Evolutionary conservation across 2,888 invertebrate species (phyloP), one percentile per base, ranked within the genome.

Genomic region (Cheilosia scutellata): DNA sequence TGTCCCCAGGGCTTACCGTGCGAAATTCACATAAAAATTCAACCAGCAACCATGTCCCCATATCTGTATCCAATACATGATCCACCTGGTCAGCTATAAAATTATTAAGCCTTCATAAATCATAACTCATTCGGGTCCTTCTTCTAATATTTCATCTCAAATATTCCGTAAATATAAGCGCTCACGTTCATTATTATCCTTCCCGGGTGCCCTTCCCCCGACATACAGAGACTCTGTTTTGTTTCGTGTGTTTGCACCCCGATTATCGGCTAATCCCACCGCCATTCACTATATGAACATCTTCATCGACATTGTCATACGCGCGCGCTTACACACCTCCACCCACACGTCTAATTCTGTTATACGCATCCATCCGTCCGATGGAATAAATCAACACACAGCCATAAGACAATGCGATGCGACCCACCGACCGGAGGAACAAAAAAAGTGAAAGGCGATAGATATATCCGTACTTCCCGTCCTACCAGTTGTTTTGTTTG

Each of bases 91-190:
- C 70, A 79, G 53, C 74, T 63, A 84, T 75, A 79, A 75, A 65
- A 84, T 70, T 79, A 84, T 84, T 84, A 80, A 84, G 80, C 70
- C 47, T 70, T 70, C 47, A 84, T 80, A 75, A 84, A 70, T 80
- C 84, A 79, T 80, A 75, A 84, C 75, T 80, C 84, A 79, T 79
- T 71, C 58, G 53, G 51, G 63, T 79, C 53, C 70, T 55, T 79
- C 44, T 65, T 79, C 44, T 65, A 58, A 84, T 84, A 84, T 53
- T 71, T 84, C 71, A 84, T 84, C 58, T 58, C 40, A 51, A 75
- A 70, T 29, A 63, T 58, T 37, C 57, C 68, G 57, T 82, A 51
- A 75, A 75, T 80, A 74, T 58, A 42, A 47, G 37, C 33, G 44
- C 44, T 16, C 68, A 68, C 55, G 68, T 55, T 58, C 53, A 53